Conservation (phyloP, 2,888 invertebrate species). For the Sabatieria punctata region DNA sequence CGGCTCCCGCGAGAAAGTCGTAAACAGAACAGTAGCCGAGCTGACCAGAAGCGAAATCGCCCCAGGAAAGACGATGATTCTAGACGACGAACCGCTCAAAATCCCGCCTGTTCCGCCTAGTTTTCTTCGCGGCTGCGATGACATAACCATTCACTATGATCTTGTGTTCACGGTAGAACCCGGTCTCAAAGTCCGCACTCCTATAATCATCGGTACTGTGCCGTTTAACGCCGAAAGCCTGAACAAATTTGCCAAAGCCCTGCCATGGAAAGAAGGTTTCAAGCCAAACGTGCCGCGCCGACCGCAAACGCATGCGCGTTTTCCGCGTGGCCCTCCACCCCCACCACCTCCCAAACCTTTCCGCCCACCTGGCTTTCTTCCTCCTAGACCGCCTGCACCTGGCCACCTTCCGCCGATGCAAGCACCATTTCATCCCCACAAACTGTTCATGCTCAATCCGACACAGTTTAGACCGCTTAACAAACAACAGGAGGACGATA, state of each 20-base stretch:
- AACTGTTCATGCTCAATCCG: too few relatives aligned
- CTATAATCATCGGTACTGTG: conserved; percentile 5
- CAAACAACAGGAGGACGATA: not conserved
- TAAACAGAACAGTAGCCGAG: not conserved
- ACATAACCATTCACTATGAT: conserved; percentile 5
- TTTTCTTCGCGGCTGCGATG: conserved; percentile 5
- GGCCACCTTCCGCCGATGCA: not conserved
- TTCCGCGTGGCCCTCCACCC: not conserved
- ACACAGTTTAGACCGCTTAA: too few relatives aligned
- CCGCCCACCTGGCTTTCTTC: not conserved
- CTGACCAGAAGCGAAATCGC: not conserved
- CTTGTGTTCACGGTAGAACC: conserved; percentile 1
- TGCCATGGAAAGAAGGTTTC: conserved; percentile 1
- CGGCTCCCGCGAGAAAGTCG: not conserved
- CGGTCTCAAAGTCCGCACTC: not conserved
- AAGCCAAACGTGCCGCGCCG: not conserved
- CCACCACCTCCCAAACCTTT: not conserved
- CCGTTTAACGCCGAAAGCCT: conserved; percentile 1
- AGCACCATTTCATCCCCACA: too few relatives aligned
- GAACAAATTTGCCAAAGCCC: not conserved
- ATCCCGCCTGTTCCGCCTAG: conserved; percentile 6
- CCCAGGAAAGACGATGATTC: not conserved
- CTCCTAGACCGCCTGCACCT: not conserved
- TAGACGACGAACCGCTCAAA: not conserved
- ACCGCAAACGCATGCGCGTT: not conserved